A percentile compares a stretch with the other conserved stretches of the same genome.
Conservation (phyloP, 2,113 vertebrate genomes). For the Monopterus albus region DNA sequence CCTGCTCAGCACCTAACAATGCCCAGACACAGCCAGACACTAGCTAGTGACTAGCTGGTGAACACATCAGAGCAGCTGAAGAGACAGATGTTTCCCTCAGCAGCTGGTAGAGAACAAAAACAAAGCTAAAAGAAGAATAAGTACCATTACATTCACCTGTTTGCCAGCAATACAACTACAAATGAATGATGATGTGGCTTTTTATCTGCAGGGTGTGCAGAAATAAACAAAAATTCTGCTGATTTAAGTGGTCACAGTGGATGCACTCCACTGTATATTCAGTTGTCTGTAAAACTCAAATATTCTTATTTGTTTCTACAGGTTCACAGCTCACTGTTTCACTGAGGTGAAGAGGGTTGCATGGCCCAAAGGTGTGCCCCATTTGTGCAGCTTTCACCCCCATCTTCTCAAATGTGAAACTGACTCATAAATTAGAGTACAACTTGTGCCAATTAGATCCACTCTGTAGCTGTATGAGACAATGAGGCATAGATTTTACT, state of each 20-base stretch:
- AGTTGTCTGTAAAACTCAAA: too few relatives aligned
- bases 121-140: conserved; percentile 17
- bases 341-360: background rate
- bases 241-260: too few relatives aligned
- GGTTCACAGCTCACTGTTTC: background rate
- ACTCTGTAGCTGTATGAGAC: background rate
- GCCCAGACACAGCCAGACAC: background rate
- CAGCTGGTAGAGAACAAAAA: too few relatives aligned
- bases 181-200: background rate
- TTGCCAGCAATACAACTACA: background rate
- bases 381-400: conserved; percentile 13
- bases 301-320: too few relatives aligned
- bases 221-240: too few relatives aligned
- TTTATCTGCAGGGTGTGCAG: background rate
- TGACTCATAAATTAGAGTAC: conserved; percentile 15
- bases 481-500: conserved; percentile 14
- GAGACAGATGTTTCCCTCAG: too few relatives aligned
- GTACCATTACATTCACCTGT: background rate
- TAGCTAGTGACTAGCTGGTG: too few relatives aligned
- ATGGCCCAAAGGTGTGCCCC: background rate
- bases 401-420: background rate
- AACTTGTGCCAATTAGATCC: conserved; percentile 9
- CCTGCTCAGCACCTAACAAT: background rate
- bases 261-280: too few relatives aligned
- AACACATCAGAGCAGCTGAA: too few relatives aligned